Evolutionary conservation across 64 coral and sea anemone genomes (phyloP).

Genomic region (Platygyra sinensis): DNA sequence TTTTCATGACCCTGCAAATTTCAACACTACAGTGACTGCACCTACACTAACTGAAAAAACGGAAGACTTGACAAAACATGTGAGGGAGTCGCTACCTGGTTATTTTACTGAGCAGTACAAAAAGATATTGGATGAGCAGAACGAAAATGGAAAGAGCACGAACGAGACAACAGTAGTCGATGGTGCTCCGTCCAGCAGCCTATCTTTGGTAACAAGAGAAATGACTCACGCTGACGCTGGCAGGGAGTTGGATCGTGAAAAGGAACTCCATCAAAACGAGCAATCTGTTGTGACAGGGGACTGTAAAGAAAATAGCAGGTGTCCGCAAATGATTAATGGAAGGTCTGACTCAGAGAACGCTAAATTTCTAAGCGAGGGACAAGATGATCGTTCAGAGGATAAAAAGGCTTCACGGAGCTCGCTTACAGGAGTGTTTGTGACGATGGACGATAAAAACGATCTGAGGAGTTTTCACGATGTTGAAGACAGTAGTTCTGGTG

Average conservation of each 20-base stretch:
- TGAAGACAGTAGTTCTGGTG: conserved; percentile 23
- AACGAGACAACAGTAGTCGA: not conserved
- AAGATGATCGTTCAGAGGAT: not conserved
- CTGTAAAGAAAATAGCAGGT: not conserved
- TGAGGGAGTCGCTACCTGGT: conserved; percentile 50
- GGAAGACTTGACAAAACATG: not conserved
- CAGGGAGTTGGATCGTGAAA: too few species aligned
- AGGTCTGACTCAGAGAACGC: not conserved
- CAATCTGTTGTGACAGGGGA: not conserved
- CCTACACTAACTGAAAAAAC: not conserved
- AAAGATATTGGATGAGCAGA: conserved; percentile 38
- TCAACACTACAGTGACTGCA: not conserved
- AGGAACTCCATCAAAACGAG: not conserved
- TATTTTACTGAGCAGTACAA: conserved; percentile 78
- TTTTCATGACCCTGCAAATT: not conserved
- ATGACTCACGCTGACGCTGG: not conserved
- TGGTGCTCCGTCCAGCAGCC: not conserved
- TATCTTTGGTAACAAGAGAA: not conserved
- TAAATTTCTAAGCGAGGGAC: too few species aligned
- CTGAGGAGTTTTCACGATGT: not conserved
- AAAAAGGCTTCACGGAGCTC: not conserved
- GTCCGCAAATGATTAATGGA: not conserved
- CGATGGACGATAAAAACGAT: conserved; percentile 6
- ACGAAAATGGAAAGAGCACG: not conserved
- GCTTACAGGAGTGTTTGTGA: not conserved